Evolutionary conservation across 1,140 invertebrate species (phyloP).

Genomic region (Whitmania pigra): DNA sequence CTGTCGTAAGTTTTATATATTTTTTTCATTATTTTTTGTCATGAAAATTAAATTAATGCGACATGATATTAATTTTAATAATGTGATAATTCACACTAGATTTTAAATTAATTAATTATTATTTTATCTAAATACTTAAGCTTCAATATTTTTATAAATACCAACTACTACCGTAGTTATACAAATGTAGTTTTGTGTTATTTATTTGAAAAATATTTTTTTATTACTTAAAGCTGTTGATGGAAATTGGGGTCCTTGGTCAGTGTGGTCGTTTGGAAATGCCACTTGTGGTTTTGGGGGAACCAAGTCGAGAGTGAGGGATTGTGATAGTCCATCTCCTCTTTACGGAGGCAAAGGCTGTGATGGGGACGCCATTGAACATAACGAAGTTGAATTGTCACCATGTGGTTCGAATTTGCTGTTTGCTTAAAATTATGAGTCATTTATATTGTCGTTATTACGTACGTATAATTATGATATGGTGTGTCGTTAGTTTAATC

Average conservation of each 20-base stretch:
- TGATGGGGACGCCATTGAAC: constrained; percentile 23
- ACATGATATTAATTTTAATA: too few relatives aligned
- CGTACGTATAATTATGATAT: too few relatives aligned
- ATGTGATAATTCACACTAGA: too few relatives aligned
- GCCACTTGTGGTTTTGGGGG: constrained; percentile 34
- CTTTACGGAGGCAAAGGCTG: constrained; percentile 56
- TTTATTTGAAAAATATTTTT: constrained; percentile 15
- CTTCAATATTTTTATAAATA: too few relatives aligned
- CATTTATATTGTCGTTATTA: too few relatives aligned
- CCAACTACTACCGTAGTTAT: too few relatives aligned
- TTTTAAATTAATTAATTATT: too few relatives aligned
- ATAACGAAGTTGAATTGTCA: too few relatives aligned
- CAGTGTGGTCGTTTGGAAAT: constrained; percentile 21
- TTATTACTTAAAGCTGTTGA: constrained; percentile 19
- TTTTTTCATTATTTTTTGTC: too few relatives aligned
- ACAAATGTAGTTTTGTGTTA: background rate
- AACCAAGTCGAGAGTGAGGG: constrained; percentile 9
- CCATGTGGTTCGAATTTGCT: constrained; percentile 14
- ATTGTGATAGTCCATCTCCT: constrained; percentile 44
- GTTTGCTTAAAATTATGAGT: too few relatives aligned
- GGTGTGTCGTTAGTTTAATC: too few relatives aligned
- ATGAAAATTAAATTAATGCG: background rate
- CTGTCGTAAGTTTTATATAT: constrained; percentile 1
- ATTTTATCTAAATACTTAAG: too few relatives aligned
- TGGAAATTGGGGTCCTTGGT: constrained; percentile 27